Evolutionary conservation across 2,113 vertebrate species (phyloP).

Genomic region (Ctenodactylus gundi): DNA sequence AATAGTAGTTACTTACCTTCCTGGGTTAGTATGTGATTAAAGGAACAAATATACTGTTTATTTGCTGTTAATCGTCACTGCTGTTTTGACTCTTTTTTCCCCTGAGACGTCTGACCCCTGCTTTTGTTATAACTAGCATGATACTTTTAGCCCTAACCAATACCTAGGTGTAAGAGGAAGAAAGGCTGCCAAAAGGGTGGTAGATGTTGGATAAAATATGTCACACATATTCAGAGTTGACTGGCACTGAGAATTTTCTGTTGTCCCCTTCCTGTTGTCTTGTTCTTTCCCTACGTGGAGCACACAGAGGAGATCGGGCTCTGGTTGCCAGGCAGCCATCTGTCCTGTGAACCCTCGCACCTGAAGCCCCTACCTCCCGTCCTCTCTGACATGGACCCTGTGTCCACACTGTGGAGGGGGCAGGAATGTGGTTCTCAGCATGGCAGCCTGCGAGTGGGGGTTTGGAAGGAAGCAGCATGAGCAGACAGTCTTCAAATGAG

Average conservation of each 20-base stretch:
- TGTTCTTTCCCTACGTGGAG: not conserved
- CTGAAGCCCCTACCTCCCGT: not conserved
- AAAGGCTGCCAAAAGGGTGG: not conserved
- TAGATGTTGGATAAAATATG: not conserved
- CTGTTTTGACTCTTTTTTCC: not conserved
- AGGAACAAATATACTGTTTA: not conserved
- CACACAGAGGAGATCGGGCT: not conserved
- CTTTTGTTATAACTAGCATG: not conserved
- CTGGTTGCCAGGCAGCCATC: not conserved
- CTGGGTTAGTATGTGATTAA: not conserved
- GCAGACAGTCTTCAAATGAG: constrained; percentile 6
- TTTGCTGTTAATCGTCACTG: not conserved
- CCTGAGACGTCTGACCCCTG: not conserved
- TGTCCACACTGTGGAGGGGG: not conserved
- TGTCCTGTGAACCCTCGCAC: not conserved
- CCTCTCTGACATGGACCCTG: not conserved
- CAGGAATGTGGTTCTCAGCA: not conserved
- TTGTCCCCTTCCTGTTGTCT: not conserved
- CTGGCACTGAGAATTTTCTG: not conserved
- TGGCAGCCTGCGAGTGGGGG: not conserved
- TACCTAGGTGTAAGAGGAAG: not conserved
- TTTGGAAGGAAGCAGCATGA: not conserved
- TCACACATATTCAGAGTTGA: not conserved
- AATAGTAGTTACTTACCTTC: not conserved
- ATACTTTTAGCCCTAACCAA: not conserved